These are phyloP conservation scores for Brachionus asplanchnoidis DNA, from an alignment of 1,140 invertebrate genomes.

Conservation along the genomic window DNA sequence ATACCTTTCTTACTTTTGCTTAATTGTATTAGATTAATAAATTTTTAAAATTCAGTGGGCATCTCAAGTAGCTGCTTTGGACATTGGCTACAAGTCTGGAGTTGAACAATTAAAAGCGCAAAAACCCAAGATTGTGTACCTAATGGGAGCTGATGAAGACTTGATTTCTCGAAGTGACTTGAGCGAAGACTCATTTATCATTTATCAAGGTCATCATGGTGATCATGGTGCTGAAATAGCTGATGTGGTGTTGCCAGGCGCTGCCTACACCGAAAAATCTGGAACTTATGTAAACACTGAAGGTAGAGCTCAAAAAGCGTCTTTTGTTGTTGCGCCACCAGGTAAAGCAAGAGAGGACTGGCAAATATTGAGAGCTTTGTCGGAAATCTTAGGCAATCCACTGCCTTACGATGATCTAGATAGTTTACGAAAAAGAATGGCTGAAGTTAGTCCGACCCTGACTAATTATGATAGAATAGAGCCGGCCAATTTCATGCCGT, in stretches of 20 bases:
- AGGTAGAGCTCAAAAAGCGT: conserved; percentile 88
- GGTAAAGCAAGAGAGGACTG: conserved; percentile 91
- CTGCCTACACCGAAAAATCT: conserved; percentile 97
- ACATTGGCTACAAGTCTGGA: conserved; percentile 61
- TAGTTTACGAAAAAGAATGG: conserved; percentile 75
- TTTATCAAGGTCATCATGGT: conserved; percentile 88
- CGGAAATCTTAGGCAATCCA: conserved; percentile 68
- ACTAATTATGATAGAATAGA: conserved; percentile 75
- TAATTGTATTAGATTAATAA: neutral
- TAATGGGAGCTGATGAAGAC: conserved; percentile 86
- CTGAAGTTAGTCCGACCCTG: conserved; percentile 80
- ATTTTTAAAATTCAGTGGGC: conserved; percentile 51
- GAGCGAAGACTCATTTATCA: conserved; percentile 71
- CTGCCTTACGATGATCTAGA: conserved; percentile 83
- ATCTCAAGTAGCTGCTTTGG: conserved; percentile 85
- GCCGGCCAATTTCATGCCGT: conserved; percentile 66
- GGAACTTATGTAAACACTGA: conserved; percentile 95
- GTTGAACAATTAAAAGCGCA: conserved; percentile 66
- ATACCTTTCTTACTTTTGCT: too few species aligned
- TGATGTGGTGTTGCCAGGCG: conserved; percentile 83
- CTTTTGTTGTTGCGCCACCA: conserved; percentile 82
- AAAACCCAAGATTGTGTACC: conserved; percentile 74
- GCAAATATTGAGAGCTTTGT: conserved; percentile 90
- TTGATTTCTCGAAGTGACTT: conserved; percentile 72
- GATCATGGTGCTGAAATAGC: conserved; percentile 85